Percentiles rank a stretch among this genome's conserved stretches.
Evolutionary conservation across 2,888 invertebrate genomes (phyloP).

Genomic region (Cosmia trapezina): DNA sequence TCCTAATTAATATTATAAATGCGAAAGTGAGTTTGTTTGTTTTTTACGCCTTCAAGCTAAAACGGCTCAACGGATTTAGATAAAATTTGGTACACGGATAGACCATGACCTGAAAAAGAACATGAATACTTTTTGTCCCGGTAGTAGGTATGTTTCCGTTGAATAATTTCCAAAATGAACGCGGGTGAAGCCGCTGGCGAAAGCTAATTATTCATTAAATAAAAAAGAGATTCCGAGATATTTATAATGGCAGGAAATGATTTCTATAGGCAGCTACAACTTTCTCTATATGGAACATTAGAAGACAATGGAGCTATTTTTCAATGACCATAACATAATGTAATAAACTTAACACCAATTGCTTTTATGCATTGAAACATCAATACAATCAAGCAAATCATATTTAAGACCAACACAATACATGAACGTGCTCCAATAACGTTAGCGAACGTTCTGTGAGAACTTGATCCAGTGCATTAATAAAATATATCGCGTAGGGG

Average conservation of each 20-base stretch:
- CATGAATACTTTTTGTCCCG: too few relatives aligned
- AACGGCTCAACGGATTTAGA: too few relatives aligned
- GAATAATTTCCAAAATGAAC: too few relatives aligned
- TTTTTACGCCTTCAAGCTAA: too few relatives aligned
- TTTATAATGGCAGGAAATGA: slow-evolving; percentile 32
- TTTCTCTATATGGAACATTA: slow-evolving; percentile 27
- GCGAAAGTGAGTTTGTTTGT: too few relatives aligned
- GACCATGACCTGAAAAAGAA: too few relatives aligned
- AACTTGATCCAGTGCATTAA: slow-evolving; percentile 73
- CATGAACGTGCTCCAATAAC: slow-evolving; percentile 61
- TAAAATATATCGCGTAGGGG: slow-evolving; percentile 79
- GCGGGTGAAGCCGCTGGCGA: too few relatives aligned
- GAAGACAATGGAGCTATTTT: slow-evolving; percentile 19
- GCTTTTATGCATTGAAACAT: slow-evolving; percentile 37
- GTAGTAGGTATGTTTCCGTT: too few relatives aligned
- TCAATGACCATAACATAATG: background rate
- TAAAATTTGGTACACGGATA: too few relatives aligned
- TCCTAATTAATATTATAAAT: too few relatives aligned
- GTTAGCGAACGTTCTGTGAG: slow-evolving; percentile 68
- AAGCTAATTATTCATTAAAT: too few relatives aligned
- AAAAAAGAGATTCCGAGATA: background rate
- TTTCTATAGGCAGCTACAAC: slow-evolving; percentile 20
- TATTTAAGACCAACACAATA: slow-evolving; percentile 61
- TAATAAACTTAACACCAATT: slow-evolving; percentile 19
- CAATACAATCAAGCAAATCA: slow-evolving; percentile 52